A percentile compares a stretch with the other conserved stretches of the same genome.
Conservation (phyloP, 2,113 vertebrate genomes). For the Archilochus colubris region DNA sequence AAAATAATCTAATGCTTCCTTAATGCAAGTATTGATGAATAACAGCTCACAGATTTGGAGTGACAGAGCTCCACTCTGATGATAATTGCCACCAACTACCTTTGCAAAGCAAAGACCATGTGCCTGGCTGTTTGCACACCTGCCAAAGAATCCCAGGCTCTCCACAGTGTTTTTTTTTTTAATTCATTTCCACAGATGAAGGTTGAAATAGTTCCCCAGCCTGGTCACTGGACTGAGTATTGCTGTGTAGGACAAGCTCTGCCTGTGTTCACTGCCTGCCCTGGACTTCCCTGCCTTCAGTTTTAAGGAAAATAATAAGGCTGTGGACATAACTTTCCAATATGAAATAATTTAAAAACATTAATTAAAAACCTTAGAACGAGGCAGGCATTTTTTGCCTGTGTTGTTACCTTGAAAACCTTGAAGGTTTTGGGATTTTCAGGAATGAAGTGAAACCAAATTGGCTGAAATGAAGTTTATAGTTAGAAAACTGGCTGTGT, state of each 20-base stretch:
- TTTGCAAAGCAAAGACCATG: background rate
- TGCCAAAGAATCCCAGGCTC: background rate
- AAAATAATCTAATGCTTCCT: background rate
- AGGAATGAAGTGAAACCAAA: background rate
- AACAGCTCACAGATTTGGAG: conserved; percentile 18
- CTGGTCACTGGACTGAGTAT: background rate
- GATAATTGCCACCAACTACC: background rate
- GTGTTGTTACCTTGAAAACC: background rate
- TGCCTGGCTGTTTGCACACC: background rate
- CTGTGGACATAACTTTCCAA: background rate
- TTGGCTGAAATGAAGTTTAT: background rate
- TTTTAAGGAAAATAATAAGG: background rate
- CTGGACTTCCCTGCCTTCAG: background rate
- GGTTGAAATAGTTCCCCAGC: background rate
- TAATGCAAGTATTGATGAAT: background rate
- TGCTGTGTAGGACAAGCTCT: fast-evolving
- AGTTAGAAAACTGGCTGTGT: background rate
- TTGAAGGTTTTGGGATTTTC: background rate
- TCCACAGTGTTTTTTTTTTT: background rate
- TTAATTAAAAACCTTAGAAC: background rate
- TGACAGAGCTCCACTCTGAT: conserved; percentile 26
- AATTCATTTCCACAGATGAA: background rate
- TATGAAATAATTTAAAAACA: background rate
- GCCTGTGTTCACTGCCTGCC: background rate
- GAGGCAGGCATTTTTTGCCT: background rate